Evolutionary conservation across 2,113 vertebrate species (phyloP).

Genomic region (Microtus richardsoni): DNA sequence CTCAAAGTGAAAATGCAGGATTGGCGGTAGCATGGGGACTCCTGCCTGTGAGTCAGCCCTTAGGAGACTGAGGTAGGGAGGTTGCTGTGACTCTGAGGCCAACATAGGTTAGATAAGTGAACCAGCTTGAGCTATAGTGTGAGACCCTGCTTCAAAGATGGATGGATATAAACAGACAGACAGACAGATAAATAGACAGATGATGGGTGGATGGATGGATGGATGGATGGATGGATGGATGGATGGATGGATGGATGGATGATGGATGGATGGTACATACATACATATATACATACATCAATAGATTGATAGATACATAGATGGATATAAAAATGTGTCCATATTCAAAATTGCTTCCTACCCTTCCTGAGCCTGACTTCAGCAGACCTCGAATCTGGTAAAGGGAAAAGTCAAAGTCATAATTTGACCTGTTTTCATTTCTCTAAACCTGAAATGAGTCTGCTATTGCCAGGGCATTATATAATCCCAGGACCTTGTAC

Average conservation of each 20-base stretch:
- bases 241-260: not conserved
- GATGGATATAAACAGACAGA: not conserved
- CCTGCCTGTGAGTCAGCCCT: not conserved
- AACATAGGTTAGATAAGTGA: not conserved
- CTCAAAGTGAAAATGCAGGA: not conserved
- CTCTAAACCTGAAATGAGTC: not conserved
- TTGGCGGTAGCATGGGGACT: not conserved
- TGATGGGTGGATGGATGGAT: not conserved
- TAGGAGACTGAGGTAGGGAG: not conserved
- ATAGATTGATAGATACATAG: not conserved
- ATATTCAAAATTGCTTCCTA: not conserved
- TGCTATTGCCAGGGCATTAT: accelerated
- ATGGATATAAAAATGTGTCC: not conserved
- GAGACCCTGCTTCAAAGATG: not conserved
- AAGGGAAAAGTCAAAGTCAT: not conserved
- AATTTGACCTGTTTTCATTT: not conserved
- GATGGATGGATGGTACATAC: not conserved
- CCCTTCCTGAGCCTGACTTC: not conserved
- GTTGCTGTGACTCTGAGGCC: not conserved
- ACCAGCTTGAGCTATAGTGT: not conserved
- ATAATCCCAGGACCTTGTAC: not conserved
- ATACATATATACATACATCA: not conserved
- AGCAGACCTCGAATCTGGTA: not conserved
- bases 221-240: not conserved
- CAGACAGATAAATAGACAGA: not conserved